Base-by-base conservation (phyloP, 1,140 invertebrate species). In the Papilio machaon region DNA sequence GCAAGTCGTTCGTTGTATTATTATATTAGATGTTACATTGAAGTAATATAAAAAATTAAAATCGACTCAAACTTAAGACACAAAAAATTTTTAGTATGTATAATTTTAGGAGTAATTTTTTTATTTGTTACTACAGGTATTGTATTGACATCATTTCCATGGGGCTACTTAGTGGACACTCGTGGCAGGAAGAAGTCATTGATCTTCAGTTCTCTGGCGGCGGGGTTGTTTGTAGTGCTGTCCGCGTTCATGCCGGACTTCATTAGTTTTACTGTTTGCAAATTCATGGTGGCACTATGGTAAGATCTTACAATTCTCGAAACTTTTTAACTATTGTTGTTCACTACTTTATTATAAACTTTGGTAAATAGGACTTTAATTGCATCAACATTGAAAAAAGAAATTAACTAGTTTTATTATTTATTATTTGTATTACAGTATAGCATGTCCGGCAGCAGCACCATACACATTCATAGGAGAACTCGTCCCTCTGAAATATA, bases 381-480 rank as follows among this genome's bases (percentile, higher is more conserved):
- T 58, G n/a, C 9, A 58, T 58, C n/a, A 2, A 43, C 38, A 58
- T 30, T 30, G 23, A 30, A 30, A 30, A 30, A 30, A 30, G 2
- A 30, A 30, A n/a, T n/a, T n/a, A n/a, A n/a, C n/a, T 30, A 30
- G 23, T 30, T 30, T 30, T n/a, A 58, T 19, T 13, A 15, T 15
- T 1, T 35, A 17, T 35, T 47, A 67, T 79, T 80, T 80, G 30
- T 83, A 58, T 85, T 87, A 76, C 83, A 94, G 93, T 76, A 84
- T 93, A 84, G 91, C 92, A 13, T 91, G 91, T 73, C 91, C 93
- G 6, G 91, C 93, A 4, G 86, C 91, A 19, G 89, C 87, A 10
- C 92, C 93, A 0, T 94, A 93, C 78, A 87, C 91, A 10, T 93
- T 83, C 46, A 92, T 94, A 43, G 90, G 93, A 0, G 93, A 94